These are phyloP conservation scores for Diadema setosum DNA, from an alignment of 35 echinoderm and acorn worm species.

Conservation along the genomic window DNA sequence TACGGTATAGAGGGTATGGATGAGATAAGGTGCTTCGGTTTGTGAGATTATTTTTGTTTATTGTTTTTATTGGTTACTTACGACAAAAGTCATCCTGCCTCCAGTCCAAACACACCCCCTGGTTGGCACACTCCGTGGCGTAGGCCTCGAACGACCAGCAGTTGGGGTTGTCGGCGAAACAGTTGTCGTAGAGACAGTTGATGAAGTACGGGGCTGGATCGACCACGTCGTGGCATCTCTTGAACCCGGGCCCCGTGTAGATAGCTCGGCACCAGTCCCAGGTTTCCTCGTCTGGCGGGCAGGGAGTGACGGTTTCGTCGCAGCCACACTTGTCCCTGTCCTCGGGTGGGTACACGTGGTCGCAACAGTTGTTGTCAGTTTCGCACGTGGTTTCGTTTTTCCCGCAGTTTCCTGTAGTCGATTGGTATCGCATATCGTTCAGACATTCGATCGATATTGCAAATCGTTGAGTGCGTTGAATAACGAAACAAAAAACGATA, in stretches of 20 bases:
- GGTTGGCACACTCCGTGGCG: slow-evolving; percentile 19
- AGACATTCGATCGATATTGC: too few species aligned
- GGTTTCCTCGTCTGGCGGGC: slow-evolving; percentile 6
- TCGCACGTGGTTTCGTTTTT: slow-evolving; percentile 63
- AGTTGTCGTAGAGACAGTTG: slow-evolving; percentile 47
- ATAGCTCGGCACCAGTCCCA: slow-evolving; percentile 37
- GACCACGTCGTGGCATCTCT: slow-evolving; percentile 25
- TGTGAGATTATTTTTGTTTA: too few species aligned
- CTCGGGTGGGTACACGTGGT: slow-evolving; percentile 60
- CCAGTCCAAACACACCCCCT: slow-evolving; percentile 68
- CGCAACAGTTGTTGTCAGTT: slow-evolving; percentile 44
- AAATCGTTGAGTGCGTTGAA: too few species aligned
- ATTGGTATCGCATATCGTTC: too few species aligned
- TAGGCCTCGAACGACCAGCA: slow-evolving; percentile 60
- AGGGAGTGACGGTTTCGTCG: slow-evolving; percentile 16
- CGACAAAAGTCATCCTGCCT: slow-evolving; percentile 73
- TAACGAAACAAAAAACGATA: too few species aligned
- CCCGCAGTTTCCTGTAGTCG: slow-evolving; percentile 57
- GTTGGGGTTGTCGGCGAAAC: slow-evolving; percentile 2
- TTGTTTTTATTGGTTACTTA: too few species aligned
- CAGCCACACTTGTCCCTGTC: slow-evolving; percentile 38
- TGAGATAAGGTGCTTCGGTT: too few species aligned
- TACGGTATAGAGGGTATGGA: too few species aligned
- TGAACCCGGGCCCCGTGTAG: slow-evolving; percentile 28
- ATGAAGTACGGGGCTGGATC: slow-evolving; percentile 22